phyloP scores from a whole-genome alignment of 2,888 invertebrate species.

The Myopa testacea region DNA sequence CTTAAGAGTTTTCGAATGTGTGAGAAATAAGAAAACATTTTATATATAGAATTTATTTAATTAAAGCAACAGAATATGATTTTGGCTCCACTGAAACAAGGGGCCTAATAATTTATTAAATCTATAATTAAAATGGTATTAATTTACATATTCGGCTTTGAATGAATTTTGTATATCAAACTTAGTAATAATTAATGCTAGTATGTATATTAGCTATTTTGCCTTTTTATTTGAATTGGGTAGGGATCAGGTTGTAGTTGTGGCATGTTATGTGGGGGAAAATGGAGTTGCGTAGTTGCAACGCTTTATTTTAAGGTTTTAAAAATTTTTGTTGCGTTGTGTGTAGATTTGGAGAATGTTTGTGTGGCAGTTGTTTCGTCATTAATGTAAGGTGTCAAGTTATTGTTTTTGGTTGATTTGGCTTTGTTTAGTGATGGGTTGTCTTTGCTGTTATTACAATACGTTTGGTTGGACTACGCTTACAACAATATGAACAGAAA shows the following conservation, averaged over 20 bases:
- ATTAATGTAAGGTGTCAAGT: slow-evolving; percentile 7
- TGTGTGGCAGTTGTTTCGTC: neutral
- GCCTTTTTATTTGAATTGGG: too few species aligned
- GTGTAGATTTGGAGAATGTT: slow-evolving; percentile 1
- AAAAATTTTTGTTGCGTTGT: slow-evolving; percentile 40
- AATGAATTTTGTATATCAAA: slow-evolving; percentile 29
- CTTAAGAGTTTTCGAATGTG: too few species aligned
- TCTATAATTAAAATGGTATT: slow-evolving; percentile 48
- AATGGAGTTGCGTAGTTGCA: too few species aligned
- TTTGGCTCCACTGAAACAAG: slow-evolving; percentile 16
- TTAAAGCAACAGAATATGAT: slow-evolving; percentile 32
- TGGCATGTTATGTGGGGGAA: too few species aligned
- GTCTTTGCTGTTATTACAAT: neutral
- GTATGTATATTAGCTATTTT: too few species aligned
- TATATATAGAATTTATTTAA: slow-evolving; percentile 12
- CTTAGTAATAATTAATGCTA: slow-evolving; percentile 28
- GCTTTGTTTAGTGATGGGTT: neutral
- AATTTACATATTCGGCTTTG: slow-evolving; percentile 36
- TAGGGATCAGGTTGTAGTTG: too few species aligned
- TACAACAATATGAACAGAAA: too few species aligned
- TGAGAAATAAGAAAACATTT: slow-evolving; percentile 16
- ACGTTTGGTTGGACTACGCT: neutral
- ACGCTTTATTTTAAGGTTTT: neutral
- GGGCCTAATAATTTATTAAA: neutral
- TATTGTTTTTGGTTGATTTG: neutral